Conservation (phyloP, 2,888 invertebrate genomes). For the Tipula unca region DNA sequence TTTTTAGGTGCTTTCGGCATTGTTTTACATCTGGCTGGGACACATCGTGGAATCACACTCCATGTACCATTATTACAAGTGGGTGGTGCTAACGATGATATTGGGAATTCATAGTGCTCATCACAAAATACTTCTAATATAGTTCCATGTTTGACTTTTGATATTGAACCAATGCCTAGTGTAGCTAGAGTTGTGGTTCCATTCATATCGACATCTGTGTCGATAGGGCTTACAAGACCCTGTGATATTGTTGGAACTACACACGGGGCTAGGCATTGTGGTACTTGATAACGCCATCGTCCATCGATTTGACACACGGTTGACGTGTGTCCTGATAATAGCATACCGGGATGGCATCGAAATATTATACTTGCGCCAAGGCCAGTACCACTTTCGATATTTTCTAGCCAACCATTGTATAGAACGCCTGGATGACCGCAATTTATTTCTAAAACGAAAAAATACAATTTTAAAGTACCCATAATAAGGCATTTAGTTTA, state of each 20-base stretch:
- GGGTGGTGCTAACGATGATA: slow-evolving; percentile 62
- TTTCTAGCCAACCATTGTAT: slow-evolving; percentile 93
- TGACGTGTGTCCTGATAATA: slow-evolving; percentile 77
- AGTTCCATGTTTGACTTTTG: slow-evolving; percentile 55
- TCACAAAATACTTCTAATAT: slow-evolving; percentile 71
- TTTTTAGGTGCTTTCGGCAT: slow-evolving; percentile 81
- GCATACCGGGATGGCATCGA: slow-evolving; percentile 87
- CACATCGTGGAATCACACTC: slow-evolving; percentile 83
- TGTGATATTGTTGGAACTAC: slow-evolving; percentile 82
- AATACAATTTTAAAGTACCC: no score
- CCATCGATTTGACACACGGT: slow-evolving; percentile 92
- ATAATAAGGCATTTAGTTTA: no score
- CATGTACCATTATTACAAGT: slow-evolving; percentile 93
- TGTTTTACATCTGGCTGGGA: slow-evolving; percentile 57
- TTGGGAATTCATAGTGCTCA: slow-evolving; percentile 74
- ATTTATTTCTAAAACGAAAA: slow-evolving; percentile 71
- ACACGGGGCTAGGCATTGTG: slow-evolving; percentile 89
- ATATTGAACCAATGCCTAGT: slow-evolving; percentile 46
- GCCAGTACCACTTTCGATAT: slow-evolving; percentile 80
- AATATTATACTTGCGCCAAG: slow-evolving; percentile 88
- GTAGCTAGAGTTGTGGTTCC: slow-evolving; percentile 34
- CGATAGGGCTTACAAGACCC: slow-evolving; percentile 59
- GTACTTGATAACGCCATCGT: slow-evolving; percentile 87
- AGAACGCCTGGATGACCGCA: slow-evolving; percentile 90
- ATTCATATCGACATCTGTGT: slow-evolving; percentile 37